Evolutionary conservation across 2,888 invertebrate genomes (phyloP), one percentile per base, ranked within the genome.

Genomic region (Tromatobia lineatoria): DNA sequence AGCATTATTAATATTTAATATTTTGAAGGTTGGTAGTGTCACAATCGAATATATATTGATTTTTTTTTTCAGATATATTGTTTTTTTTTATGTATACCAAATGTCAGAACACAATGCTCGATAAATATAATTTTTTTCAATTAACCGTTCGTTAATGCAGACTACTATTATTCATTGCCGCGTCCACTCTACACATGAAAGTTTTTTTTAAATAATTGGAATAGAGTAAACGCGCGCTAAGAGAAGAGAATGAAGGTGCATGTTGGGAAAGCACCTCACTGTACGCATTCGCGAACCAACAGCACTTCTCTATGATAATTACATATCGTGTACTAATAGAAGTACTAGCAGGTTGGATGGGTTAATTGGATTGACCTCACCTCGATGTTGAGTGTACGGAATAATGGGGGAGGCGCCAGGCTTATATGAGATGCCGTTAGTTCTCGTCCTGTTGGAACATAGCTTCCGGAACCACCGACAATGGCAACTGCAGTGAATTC

Each of bases 351-450:
- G 81, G 78, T 78, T 77, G 70, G 57, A 70, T 18, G 74, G 70
- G 84, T 84, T 84, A 81, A 84, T 84, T 81, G 78, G 74, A 84
- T 81, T 78, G 74, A 78, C 84, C 84, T 75, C 78, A 66, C 74
- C 66, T 75, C 74, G 64, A 54, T 70, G 81, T 70, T 78, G 74
- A 52, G 70, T 69, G 74, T 64, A 74, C 64, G 78, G 64, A 81
- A 70, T 78, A 74, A 84, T 74, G 73, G 64, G 70, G 67, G 66
- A 42, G 64, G 11, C 42, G 50, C 73, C 67, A 45, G 15, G 25
- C 23, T 69, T 78, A 42, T 38, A 20, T 45, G 76, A 66, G 61
- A 66, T 52, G n/a, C n/a, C 71, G n/a, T 54, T 47, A 50, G 20
- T 74, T 45, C 61, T 20, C 74, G 34, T 34, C 29, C 70, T n/a